Conservation (phyloP, 2,888 invertebrate species). For the Caenorhabditis imperialis region DNA sequence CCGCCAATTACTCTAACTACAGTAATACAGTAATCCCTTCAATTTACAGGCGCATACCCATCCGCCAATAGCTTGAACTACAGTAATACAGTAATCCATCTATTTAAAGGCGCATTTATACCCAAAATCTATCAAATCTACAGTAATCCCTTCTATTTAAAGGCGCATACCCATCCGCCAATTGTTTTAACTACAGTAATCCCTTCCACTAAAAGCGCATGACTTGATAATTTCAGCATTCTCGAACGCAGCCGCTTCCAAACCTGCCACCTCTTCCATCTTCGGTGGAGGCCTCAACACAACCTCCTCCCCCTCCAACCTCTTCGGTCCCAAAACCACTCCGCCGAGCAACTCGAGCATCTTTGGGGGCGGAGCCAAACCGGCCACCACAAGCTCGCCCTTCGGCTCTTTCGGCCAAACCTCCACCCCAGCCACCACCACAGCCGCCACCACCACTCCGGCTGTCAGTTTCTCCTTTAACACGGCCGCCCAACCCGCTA, state of each 20-base stretch:
- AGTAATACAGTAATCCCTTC: too few species aligned
- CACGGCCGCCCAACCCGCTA: conserved; percentile 11
- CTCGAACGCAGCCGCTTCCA: conserved; percentile 10
- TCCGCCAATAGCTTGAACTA: too few species aligned
- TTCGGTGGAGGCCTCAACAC: conserved; percentile 28
- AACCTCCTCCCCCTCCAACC: conserved; percentile 7
- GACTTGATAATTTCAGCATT: conserved; percentile 45
- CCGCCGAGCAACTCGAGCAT: conserved; percentile 13
- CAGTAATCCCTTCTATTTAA: too few species aligned
- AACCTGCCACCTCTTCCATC: conserved; percentile 15
- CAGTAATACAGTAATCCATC: too few species aligned
- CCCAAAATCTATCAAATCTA: too few species aligned
- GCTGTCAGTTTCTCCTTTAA: conserved; percentile 47
- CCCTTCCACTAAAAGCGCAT: too few species aligned
- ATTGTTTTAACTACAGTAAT: too few species aligned
- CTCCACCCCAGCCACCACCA: neutral
- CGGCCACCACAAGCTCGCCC: conserved; percentile 19
- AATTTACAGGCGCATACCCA: too few species aligned
- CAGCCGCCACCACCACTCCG: neutral
- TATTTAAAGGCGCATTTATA: too few species aligned
- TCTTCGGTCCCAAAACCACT: conserved; percentile 25
- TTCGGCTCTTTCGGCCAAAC: conserved; percentile 41
- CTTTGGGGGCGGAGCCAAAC: conserved; percentile 33
- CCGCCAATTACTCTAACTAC: too few species aligned
- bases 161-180: too few species aligned